Percentiles rank a stretch among this genome's conserved stretches.
Evolutionary conservation across 1,140 invertebrate genomes (phyloP).

Genomic region (Stegodyphus dumicola): DNA sequence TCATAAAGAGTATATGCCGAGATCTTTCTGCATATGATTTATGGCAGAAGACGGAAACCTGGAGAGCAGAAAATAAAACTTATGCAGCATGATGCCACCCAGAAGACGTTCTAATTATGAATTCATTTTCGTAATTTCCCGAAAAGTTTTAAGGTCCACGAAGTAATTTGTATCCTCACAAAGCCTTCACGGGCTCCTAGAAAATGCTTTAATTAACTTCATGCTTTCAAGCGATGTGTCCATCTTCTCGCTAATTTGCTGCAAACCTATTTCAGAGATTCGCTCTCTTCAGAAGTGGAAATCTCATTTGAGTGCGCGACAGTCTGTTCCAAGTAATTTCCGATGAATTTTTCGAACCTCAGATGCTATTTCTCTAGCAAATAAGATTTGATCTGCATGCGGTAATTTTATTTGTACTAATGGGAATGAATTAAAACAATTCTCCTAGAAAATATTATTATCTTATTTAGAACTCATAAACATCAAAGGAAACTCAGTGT

Average conservation of each 20-base stretch:
- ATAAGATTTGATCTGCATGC: too few species aligned
- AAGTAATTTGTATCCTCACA: conserved; percentile 26
- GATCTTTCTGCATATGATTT: not conserved
- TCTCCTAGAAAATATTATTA: too few species aligned
- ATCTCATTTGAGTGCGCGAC: too few species aligned
- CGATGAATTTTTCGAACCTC: too few species aligned
- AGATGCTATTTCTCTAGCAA: too few species aligned
- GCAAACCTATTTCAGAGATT: not conserved
- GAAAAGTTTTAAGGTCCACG: conserved; percentile 17
- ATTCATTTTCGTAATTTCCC: conserved; percentile 32
- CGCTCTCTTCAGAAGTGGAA: too few species aligned
- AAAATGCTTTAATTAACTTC: conserved; percentile 43
- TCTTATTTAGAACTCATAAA: too few species aligned
- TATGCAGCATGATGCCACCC: not conserved
- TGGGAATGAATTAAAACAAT: too few species aligned
- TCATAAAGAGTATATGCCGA: too few species aligned
- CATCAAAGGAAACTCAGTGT: too few species aligned
- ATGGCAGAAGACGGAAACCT: conserved; percentile 1
- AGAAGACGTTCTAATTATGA: conserved; percentile 36
- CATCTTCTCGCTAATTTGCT: not conserved
- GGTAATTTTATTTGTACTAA: too few species aligned
- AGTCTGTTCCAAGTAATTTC: too few species aligned
- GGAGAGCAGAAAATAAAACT: not conserved
- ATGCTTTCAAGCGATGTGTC: not conserved
- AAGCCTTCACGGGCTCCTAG: not conserved